Percentiles rank a stretch among this genome's conserved stretches.
Conservation (phyloP, 2,113 vertebrate genomes). For the Morone chrysops region DNA sequence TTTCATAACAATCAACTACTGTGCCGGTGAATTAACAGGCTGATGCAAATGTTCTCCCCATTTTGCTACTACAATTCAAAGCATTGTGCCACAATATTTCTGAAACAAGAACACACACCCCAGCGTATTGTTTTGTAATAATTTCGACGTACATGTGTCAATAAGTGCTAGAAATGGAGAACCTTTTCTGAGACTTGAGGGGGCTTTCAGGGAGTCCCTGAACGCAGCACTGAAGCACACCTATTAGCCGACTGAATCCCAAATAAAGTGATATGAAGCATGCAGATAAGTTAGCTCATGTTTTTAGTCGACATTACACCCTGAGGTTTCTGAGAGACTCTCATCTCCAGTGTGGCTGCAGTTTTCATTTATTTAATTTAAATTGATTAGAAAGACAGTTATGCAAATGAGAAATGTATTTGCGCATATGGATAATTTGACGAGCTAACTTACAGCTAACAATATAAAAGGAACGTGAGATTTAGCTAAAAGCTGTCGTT, state of each 20-base stretch:
- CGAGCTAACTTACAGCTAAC: not conserved
- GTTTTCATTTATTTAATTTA: not conserved
- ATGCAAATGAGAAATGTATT: not conserved
- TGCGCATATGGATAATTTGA: no score
- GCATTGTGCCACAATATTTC: no score
- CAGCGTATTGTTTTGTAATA: not conserved
- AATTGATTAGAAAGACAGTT: no score
- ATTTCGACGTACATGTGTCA: not conserved
- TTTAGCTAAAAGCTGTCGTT: not conserved
- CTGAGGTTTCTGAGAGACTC: not conserved
- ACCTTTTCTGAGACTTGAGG: not conserved
- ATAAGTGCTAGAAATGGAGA: no score
- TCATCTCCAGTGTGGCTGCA: fast-evolving
- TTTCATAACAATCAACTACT: not conserved
- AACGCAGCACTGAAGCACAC: constrained; percentile 38
- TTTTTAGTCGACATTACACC: not conserved
- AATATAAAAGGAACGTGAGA: not conserved
- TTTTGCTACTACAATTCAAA: not conserved
- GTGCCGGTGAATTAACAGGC: no score
- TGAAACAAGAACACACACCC: not conserved
- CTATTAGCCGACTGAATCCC: not conserved
- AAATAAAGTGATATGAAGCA: not conserved
- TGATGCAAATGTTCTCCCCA: not conserved
- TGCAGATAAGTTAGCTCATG: no score
- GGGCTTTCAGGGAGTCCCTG: not conserved